A percentile compares a stretch with the other conserved stretches of the same genome.
Evolutionary conservation across 2,888 invertebrate genomes (phyloP).

Genomic region (Ophioninae sp.): DNA sequence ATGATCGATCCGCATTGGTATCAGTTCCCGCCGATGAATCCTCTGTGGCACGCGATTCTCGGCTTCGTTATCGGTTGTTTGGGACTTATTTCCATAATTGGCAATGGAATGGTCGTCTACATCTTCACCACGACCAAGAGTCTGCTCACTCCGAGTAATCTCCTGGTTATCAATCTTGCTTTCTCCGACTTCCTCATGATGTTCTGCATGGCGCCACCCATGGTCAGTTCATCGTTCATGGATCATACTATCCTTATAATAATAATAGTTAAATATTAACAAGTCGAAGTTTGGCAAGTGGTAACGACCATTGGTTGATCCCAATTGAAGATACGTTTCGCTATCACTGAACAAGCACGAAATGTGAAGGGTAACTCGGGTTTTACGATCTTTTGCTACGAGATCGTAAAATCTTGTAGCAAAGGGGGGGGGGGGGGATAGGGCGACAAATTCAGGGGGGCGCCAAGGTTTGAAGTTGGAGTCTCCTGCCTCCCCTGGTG

Average conservation of each 20-base stretch:
- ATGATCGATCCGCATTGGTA: conserved; percentile 92
- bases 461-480: too few species aligned
- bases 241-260: neutral
- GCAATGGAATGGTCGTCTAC: conserved; percentile 89
- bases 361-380: neutral
- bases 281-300: too few species aligned
- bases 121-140: conserved; percentile 88
- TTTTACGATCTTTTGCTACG: neutral
- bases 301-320: too few species aligned
- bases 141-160: conserved; percentile 94
- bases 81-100: conserved; percentile 86
- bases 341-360: neutral
- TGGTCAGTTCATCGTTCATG: conserved; percentile 80
- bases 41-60: conserved; percentile 91
- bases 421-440: too few species aligned
- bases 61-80: conserved; percentile 90
- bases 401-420: too few species aligned
- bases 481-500: too few species aligned
- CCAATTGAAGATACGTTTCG: too few species aligned
- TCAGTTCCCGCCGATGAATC: conserved; percentile 94
- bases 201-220: conserved; percentile 90
- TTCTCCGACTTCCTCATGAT: conserved; percentile 96
- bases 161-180: conserved; percentile 94
- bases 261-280: neutral
- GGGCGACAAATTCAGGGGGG: too few species aligned